phyloP scores from a whole-genome alignment of 1,140 invertebrate genomes.

The Drosophila leontia region DNA sequence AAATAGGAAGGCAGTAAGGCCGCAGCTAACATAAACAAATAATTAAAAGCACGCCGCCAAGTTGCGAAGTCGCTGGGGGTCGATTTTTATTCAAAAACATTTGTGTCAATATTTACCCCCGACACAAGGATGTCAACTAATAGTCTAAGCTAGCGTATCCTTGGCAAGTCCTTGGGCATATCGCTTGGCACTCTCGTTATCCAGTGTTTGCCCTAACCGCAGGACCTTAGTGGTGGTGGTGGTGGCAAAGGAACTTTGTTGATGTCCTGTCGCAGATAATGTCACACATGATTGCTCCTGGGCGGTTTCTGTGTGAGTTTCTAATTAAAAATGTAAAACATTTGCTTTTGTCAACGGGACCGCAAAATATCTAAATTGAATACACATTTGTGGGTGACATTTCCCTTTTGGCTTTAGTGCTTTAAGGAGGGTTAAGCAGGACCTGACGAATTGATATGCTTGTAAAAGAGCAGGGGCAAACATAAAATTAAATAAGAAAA shows the following conservation, averaged over 20 bases:
- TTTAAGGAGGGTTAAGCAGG: slow-evolving; percentile 5
- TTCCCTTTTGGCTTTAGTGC: slow-evolving; percentile 14
- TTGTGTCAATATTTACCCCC: slow-evolving; percentile 68
- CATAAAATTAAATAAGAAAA: not conserved
- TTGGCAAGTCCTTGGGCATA: slow-evolving; percentile 55
- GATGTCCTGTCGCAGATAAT: slow-evolving; percentile 72
- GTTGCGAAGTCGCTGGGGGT: slow-evolving; percentile 60
- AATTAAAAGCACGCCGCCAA: slow-evolving; percentile 67
- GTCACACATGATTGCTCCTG: slow-evolving; percentile 64
- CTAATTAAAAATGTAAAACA: slow-evolving; percentile 81
- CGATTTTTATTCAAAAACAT: slow-evolving; percentile 68
- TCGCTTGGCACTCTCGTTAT: slow-evolving; percentile 14
- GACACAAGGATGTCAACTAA: slow-evolving; percentile 65
- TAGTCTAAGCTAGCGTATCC: slow-evolving; percentile 53
- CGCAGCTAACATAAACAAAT: slow-evolving; percentile 74
- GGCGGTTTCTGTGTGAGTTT: slow-evolving; percentile 56
- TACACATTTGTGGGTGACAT: slow-evolving; percentile 38
- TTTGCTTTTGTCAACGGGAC: slow-evolving; percentile 50
- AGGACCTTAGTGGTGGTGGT: slow-evolving; percentile 30
- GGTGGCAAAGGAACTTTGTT: slow-evolving; percentile 33
- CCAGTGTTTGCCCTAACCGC: slow-evolving; percentile 51
- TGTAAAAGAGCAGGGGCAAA: not conserved
- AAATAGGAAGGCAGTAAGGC: slow-evolving; percentile 61
- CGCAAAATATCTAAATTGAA: slow-evolving; percentile 50
- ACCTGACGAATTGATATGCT: not conserved